These are phyloP conservation scores for Plestiodon gilberti DNA, from an alignment of 2,113 vertebrate genomes.

Conservation along the genomic window DNA sequence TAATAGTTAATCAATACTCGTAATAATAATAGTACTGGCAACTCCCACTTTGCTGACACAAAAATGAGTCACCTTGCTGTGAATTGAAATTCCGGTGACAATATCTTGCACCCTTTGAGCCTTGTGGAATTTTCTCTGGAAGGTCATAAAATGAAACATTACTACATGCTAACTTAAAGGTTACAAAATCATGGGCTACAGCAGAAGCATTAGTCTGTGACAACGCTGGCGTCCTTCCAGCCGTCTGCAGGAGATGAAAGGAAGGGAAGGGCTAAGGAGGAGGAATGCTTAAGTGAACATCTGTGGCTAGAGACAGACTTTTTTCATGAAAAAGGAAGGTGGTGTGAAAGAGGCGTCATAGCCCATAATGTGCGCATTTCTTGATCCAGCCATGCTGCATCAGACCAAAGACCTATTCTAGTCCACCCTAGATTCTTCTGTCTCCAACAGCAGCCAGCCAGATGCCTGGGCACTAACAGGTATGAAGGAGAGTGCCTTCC, in stretches of 20 bases:
- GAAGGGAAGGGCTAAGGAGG: conserved; percentile 22
- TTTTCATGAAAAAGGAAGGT: background rate
- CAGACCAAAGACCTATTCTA: background rate
- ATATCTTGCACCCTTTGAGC: conserved; percentile 57
- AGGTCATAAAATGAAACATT: conserved; percentile 75
- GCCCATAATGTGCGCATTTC: background rate
- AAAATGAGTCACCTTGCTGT: conserved; percentile 46
- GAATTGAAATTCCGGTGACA: conserved; percentile 63
- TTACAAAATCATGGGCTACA: conserved; percentile 63
- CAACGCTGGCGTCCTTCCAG: conserved; percentile 56
- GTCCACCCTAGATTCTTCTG: background rate
- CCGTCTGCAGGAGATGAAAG: conserved; percentile 53
- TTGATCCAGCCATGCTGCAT: background rate
- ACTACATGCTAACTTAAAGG: conserved; percentile 65
- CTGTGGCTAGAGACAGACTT: background rate
- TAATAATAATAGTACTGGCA: background rate
- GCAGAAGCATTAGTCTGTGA: conserved; percentile 61
- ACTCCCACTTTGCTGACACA: conserved; percentile 29
- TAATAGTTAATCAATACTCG: background rate
- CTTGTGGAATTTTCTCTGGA: conserved; percentile 66
- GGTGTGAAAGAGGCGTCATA: background rate
- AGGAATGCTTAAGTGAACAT: conserved; percentile 14
- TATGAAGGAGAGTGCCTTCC: background rate
- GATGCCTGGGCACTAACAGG: background rate
- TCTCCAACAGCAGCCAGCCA: background rate